Base-by-base conservation (phyloP, 2,113 vertebrate species). In the Perca schrenkii region DNA sequence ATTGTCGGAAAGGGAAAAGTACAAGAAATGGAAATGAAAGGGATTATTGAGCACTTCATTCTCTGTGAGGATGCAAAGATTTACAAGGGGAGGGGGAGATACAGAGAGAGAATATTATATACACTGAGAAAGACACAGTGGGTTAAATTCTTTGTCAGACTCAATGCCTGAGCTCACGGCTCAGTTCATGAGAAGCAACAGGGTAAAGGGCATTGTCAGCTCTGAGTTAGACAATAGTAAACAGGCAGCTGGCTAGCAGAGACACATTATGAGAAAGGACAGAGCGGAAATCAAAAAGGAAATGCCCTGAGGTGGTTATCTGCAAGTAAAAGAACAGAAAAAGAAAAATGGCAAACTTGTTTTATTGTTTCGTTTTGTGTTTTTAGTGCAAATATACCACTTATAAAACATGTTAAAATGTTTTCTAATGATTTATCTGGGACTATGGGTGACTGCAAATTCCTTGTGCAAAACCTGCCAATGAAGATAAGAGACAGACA, bases 21-120 rank as follows among this genome's bases (percentile, higher is more conserved):
- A 88, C 85, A 92, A 88, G 82, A 77, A 87, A 80, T 81, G 75
- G 71, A 93, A 93, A 91, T 91, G 93, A 90, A 92, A 89, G 86
- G 90, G 79, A 92, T 94, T 94, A 93, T 77, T 88, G 86, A 94
- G 79, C 85, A 79, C 74, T 90, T 67, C 56, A 73, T 81, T 87
- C 71, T 84, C 77, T 53, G 81, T 25, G 65, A 84, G 63, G 82
- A 83, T 28, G 43, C 28, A 64, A 70, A 83, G 83, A 89, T 84
- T 83, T 82, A 81, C 79, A 81, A 79, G 47, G 46, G 60, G 25
- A 80, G 77, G 17, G 79, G 57, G 85, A 80, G 66, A 68, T 17
- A 78, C 31, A 79, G 25, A 46, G 64, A 77, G 15, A 58, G 31
- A 63, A 83, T 67, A 83, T 47, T 60, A 22, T 17, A 74, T 8